Percentiles rank a stretch among this genome's conserved stretches.
Conservation (phyloP, 2,113 vertebrate genomes). For the Arothron firmamentum region DNA sequence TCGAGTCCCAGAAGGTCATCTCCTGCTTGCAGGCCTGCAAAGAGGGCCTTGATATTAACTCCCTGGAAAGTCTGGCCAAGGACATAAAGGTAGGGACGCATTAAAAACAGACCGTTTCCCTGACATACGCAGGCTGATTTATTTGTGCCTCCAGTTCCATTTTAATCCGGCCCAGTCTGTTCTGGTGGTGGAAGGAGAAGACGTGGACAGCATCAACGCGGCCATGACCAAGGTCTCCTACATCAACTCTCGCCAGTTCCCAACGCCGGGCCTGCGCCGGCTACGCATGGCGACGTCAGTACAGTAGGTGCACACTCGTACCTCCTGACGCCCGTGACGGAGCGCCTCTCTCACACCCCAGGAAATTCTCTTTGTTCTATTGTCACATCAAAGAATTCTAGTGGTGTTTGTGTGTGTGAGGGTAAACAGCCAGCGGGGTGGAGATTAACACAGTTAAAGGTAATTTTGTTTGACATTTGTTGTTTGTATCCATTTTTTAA, state of each 20-base stretch:
- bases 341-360: too few species aligned
- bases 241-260: conserved; percentile 97
- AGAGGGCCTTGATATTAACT: conserved; percentile 96
- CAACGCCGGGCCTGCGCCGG: conserved; percentile 82
- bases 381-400: too few species aligned
- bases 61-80: conserved; percentile 89
- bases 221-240: conserved; percentile 93
- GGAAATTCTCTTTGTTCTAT: too few species aligned
- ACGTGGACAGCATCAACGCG: conserved; percentile 87
- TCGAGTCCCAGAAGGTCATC: conserved; percentile 96
- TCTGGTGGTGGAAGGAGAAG: conserved; percentile 93
- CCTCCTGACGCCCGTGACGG: too few species aligned
- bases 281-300: conserved; percentile 89
- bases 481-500: neutral
- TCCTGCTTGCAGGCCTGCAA: conserved; percentile 98
- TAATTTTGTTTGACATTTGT: neutral
- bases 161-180: conserved; percentile 96
- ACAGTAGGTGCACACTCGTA: conserved; percentile 74
- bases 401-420: too few species aligned
- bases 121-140: neutral
- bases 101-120: too few species aligned
- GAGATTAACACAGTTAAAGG: neutral
- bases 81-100: conserved; percentile 85
- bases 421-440: neutral
- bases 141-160: conserved; percentile 81